Evolutionary conservation across 2,888 invertebrate genomes (phyloP).

Genomic region (Herminia tarsipennalis): DNA sequence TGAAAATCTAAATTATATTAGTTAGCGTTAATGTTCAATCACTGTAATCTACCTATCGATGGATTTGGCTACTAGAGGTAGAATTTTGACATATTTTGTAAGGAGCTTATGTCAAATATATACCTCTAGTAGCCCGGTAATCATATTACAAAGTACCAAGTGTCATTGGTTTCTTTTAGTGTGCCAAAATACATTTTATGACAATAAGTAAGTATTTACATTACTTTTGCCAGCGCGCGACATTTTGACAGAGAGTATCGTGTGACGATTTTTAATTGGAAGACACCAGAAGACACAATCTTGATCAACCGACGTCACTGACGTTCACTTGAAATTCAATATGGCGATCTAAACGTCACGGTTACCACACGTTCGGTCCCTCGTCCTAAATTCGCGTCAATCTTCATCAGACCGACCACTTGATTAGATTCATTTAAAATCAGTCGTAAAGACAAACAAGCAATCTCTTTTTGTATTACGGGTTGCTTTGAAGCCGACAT

Average conservation of each 20-base stretch:
- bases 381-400: conserved; percentile 50
- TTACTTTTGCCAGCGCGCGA: conserved; percentile 9
- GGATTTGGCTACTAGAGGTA: no score
- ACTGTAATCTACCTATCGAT: no score
- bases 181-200: conserved; percentile 9
- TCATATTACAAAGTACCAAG: no score
- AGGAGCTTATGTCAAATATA: no score
- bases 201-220: conserved; percentile 20
- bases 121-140: no score
- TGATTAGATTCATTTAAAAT: conserved; percentile 54
- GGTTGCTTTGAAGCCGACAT: background rate
- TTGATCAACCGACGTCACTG: conserved; percentile 16
- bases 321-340: conserved; percentile 25
- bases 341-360: conserved; percentile 17
- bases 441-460: conserved; percentile 23
- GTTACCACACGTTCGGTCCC: conserved; percentile 20
- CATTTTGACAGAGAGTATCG: conserved; percentile 19
- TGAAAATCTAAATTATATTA: no score
- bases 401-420: conserved; percentile 51
- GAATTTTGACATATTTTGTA: no score
- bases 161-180: no score
- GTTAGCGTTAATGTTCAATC: no score
- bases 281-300: conserved; percentile 22
- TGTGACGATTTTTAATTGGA: conserved; percentile 35
- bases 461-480: conserved; percentile 1